Evolutionary conservation across 2,113 vertebrate species (phyloP).

Genomic region (Cinclus mexicanus): DNA sequence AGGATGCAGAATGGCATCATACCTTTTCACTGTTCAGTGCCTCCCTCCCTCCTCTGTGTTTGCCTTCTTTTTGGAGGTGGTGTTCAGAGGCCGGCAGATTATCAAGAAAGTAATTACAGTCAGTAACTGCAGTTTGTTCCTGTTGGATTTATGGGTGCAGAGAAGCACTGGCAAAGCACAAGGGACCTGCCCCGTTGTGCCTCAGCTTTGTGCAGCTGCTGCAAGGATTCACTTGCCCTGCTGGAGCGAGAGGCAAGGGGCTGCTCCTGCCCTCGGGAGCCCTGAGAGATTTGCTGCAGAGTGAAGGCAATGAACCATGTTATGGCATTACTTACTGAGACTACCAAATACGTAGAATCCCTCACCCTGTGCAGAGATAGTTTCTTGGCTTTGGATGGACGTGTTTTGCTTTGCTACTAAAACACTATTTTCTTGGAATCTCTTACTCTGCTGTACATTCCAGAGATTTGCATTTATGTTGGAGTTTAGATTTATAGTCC

Average conservation of each 20-base stretch:
- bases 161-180: not conserved
- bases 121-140: not conserved
- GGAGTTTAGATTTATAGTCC: not conserved
- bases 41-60: not conserved
- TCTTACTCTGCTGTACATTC: not conserved
- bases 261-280: not conserved
- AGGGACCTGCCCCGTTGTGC: rapidly evolving
- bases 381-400: not conserved
- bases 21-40: not conserved
- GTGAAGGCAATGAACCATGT: rapidly evolving
- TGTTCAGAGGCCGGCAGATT: not conserved
- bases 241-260: rapidly evolving
- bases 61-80: not conserved
- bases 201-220: rapidly evolving
- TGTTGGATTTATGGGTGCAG: rapidly evolving
- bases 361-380: rapidly evolving
- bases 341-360: not conserved
- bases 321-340: not conserved
- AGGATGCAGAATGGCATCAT: not conserved
- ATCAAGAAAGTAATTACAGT: not conserved
- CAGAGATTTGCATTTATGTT: not conserved
- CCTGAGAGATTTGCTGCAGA: not conserved
- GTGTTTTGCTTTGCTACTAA: not conserved
- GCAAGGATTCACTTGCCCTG: rapidly evolving
- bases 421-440: not conserved